Evolutionary conservation across 2,797 vertebrate species (phyloP).

Genomic region (Mus minutoides): DNA sequence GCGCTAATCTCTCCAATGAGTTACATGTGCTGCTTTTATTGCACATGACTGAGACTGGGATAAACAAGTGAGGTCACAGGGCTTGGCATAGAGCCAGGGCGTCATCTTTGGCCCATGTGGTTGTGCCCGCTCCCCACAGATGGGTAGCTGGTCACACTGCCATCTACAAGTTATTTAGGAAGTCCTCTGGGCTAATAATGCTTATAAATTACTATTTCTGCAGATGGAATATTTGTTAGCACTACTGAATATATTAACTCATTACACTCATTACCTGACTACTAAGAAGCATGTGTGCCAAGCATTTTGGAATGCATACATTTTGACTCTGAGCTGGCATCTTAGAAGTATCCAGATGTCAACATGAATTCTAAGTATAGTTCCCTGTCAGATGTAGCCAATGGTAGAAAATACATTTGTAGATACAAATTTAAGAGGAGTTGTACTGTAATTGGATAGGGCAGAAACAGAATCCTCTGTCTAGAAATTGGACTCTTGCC

Average conservation of each 20-base stretch:
- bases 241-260: slow-evolving; percentile 3
- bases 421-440: slow-evolving; percentile 57
- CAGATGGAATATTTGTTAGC: not conserved
- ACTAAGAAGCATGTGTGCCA: not conserved
- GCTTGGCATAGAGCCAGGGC: too few species aligned
- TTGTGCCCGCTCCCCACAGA: too few species aligned
- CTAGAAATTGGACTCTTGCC: slow-evolving; percentile 67
- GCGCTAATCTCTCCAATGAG: too few species aligned
- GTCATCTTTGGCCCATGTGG: too few species aligned
- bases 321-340: not conserved
- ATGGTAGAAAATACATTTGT: slow-evolving; percentile 62
- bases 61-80: too few species aligned
- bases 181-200: not conserved
- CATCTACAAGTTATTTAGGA: not conserved
- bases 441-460: slow-evolving; percentile 50
- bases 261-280: not conserved
- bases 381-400: slow-evolving; percentile 56
- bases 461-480: slow-evolving; percentile 55
- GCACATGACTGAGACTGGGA: too few species aligned
- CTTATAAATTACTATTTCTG: not conserved
- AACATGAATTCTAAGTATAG: slow-evolving; percentile 69
- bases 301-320: not conserved
- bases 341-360: slow-evolving; percentile 71
- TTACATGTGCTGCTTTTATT: too few species aligned
- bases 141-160: not conserved